Evolutionary conservation across 1,140 invertebrate genomes (phyloP).

Genomic region (Drosophila murphyi): DNA sequence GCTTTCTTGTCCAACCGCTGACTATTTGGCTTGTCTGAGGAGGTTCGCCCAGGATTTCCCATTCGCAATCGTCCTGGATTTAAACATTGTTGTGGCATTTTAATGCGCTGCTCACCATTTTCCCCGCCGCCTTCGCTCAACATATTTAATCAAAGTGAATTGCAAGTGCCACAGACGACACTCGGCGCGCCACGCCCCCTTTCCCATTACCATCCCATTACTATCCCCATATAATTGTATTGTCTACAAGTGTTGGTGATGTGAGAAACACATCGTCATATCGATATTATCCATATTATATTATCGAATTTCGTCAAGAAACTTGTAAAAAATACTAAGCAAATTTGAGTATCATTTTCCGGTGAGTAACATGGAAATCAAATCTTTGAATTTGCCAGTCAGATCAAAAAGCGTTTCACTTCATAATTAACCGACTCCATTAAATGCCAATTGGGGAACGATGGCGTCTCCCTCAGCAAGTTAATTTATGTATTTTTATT

Average conservation of each 20-base stretch:
- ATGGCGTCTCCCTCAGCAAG: neutral
- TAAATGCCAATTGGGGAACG: slow-evolving; percentile 65
- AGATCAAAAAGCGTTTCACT: slow-evolving; percentile 76
- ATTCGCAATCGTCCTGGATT: slow-evolving; percentile 30
- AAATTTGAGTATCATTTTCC: too few species aligned
- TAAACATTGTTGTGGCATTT: slow-evolving; percentile 72
- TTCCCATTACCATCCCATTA: neutral
- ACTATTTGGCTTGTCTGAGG: slow-evolving; percentile 62
- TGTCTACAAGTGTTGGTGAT: slow-evolving; percentile 50
- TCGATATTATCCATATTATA: neutral
- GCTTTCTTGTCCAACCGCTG: slow-evolving; percentile 59
- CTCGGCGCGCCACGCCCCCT: neutral
- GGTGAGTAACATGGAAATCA: too few species aligned
- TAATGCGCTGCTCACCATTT: slow-evolving; percentile 53
- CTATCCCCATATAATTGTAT: neutral
- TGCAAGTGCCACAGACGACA: slow-evolving; percentile 63
- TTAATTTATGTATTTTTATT: slow-evolving; percentile 39
- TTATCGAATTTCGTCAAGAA: too few species aligned
- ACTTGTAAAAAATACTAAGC: too few species aligned
- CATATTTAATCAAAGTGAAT: slow-evolving; percentile 83
- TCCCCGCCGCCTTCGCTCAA: slow-evolving; percentile 39
- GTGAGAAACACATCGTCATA: neutral
- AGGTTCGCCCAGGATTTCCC: neutral
- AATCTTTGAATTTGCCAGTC: slow-evolving; percentile 49
- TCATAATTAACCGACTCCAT: slow-evolving; percentile 68